Conservation (phyloP, 2,113 vertebrate genomes). For the Heteronetta atricapilla region DNA sequence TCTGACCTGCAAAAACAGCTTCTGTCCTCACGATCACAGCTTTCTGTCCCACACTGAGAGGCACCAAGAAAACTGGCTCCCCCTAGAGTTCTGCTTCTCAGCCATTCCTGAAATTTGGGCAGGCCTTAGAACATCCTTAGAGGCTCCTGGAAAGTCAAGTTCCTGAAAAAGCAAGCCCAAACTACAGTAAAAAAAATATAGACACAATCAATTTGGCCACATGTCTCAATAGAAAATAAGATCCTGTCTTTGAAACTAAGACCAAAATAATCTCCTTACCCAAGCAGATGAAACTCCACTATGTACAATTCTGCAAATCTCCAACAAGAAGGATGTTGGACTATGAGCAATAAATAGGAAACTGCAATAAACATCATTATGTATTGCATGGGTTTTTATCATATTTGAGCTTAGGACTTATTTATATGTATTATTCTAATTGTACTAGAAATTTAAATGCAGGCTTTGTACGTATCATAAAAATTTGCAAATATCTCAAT, state of each 20-base stretch:
- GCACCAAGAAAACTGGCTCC: background rate
- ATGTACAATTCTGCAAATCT: background rate
- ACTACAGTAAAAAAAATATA: background rate
- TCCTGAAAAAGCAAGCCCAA: background rate
- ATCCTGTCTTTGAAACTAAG: background rate
- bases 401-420: background rate
- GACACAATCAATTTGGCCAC: background rate
- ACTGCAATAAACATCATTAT: background rate
- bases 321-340: background rate
- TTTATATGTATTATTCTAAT: slow-evolving; percentile 6
- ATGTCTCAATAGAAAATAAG: background rate
- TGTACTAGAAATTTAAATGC: background rate
- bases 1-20: fast-evolving
- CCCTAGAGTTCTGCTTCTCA: background rate
- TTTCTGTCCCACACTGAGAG: background rate
- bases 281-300: background rate
- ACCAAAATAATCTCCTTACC: background rate
- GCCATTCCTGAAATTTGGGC: background rate
- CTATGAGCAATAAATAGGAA: background rate
- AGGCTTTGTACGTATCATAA: background rate
- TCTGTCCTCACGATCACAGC: background rate
- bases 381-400: background rate
- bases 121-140: background rate
- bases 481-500: background rate
- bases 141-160: background rate